phyloP scores from a whole-genome alignment of 2,113 vertebrate genomes.

The Catagonus wagneri region DNA sequence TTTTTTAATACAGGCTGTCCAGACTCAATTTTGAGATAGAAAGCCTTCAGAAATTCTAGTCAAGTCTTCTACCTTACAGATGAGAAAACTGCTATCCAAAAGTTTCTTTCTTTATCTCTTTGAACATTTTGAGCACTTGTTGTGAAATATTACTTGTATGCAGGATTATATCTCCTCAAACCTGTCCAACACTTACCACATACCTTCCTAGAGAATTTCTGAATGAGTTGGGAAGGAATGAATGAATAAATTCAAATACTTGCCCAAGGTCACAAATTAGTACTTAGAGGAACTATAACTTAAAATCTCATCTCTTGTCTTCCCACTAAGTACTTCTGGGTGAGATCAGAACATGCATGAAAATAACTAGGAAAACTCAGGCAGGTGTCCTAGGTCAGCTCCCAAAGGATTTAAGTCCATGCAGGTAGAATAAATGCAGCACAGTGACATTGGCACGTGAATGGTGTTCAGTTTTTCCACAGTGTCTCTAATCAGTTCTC shows the following conservation, averaged over 20 bases:
- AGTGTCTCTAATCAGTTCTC: background rate
- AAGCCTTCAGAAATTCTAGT: background rate
- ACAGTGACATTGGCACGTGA: background rate
- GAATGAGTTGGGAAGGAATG: background rate
- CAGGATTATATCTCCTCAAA: background rate
- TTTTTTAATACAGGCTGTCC: background rate
- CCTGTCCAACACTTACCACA: background rate
- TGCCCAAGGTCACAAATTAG: background rate
- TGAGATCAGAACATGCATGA: background rate
- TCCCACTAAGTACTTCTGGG: background rate
- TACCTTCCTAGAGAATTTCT: background rate
- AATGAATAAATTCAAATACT: background rate
- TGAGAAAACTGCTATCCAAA: background rate
- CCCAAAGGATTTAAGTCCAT: background rate
- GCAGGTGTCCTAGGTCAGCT: background rate
- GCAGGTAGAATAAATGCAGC: background rate
- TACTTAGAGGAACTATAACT: background rate
- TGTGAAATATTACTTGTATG: background rate
- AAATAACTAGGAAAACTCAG: background rate
- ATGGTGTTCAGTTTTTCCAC: background rate
- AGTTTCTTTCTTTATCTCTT: background rate
- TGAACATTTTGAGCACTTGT: constrained; percentile 4
- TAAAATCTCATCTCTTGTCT: background rate
- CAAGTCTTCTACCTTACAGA: background rate
- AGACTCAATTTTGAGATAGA: background rate